These are phyloP conservation scores for Pristionchus maxplancki DNA, from an alignment of 2,888 invertebrate genomes.

Conservation along the genomic window DNA sequence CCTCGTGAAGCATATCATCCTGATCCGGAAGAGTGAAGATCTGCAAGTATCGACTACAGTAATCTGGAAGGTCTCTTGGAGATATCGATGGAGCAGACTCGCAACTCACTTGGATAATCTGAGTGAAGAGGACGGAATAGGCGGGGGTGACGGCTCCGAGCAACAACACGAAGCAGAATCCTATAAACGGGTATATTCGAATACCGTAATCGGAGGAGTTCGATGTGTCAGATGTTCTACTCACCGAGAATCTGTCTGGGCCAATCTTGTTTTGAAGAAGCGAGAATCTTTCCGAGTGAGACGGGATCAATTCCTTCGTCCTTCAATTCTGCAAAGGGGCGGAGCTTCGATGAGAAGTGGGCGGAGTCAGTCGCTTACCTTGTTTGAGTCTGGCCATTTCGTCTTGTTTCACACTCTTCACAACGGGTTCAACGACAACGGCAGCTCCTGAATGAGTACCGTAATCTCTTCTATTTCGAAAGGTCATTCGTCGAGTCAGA, in stretches of 20 bases:
- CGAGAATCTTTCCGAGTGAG: constrained; percentile 31
- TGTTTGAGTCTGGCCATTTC: constrained; percentile 60
- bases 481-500: background rate
- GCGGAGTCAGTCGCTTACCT: constrained; percentile 51
- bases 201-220: background rate
- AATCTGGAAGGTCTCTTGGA: background rate
- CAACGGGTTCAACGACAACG: background rate
- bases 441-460: background rate
- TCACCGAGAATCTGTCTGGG: constrained; percentile 30
- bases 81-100: background rate
- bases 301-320: constrained; percentile 57
- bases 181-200: background rate
- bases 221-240: background rate
- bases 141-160: constrained; percentile 78
- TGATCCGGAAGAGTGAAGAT: constrained; percentile 65
- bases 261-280: constrained; percentile 31
- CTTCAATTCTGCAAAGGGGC: constrained; percentile 58
- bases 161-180: constrained; percentile 26
- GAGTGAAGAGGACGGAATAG: constrained; percentile 79
- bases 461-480: background rate
- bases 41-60: constrained; percentile 51
- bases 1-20: constrained; percentile 76
- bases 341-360: background rate
- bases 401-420: constrained; percentile 57
- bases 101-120: constrained; percentile 69